phyloP scores from a whole-genome alignment of 1,140 invertebrate genomes.

The Globodera rostochiensis region DNA sequence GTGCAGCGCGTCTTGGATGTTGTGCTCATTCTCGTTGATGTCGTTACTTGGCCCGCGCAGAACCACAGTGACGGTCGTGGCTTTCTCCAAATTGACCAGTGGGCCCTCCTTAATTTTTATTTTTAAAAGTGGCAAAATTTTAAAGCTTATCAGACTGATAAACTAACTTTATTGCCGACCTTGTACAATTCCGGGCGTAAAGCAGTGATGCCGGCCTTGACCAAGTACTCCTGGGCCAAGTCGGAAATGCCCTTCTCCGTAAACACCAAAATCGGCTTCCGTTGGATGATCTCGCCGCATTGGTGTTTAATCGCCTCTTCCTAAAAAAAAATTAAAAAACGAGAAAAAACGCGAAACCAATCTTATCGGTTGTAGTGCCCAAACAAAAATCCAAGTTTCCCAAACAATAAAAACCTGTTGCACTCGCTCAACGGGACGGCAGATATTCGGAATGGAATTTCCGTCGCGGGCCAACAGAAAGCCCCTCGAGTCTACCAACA shows the following conservation, averaged over 20 bases:
- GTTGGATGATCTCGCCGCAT: conserved; percentile 87
- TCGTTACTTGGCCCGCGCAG: conserved; percentile 95
- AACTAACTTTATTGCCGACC: too few species aligned
- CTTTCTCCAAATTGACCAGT: conserved; percentile 89
- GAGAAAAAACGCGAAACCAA: too few species aligned
- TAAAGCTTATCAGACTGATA: too few species aligned
- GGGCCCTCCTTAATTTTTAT: conserved; percentile 75
- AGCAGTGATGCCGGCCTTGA: conserved; percentile 83
- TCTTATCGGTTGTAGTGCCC: too few species aligned
- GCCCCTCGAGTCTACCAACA: conserved; percentile 85
- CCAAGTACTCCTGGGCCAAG: conserved; percentile 72
- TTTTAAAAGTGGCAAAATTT: conserved; percentile 75
- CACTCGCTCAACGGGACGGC: conserved; percentile 89
- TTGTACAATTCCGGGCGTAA: too few species aligned
- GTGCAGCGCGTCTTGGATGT: conserved; percentile 94
- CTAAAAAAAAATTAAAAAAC: conserved; percentile 66
- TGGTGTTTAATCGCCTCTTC: conserved; percentile 90
- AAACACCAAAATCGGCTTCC: conserved; percentile 94
- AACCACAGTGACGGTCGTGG: conserved; percentile 95
- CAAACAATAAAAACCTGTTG: conserved; percentile 56
- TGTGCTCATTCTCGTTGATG: conserved; percentile 93
- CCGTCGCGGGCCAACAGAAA: conserved; percentile 99
- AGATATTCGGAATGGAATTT: conserved; percentile 97
- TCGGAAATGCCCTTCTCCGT: conserved; percentile 98
- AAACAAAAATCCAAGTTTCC: too few species aligned